Conservation (phyloP, 2,113 vertebrate species). For the Pangasianodon hypophthalmus region DNA sequence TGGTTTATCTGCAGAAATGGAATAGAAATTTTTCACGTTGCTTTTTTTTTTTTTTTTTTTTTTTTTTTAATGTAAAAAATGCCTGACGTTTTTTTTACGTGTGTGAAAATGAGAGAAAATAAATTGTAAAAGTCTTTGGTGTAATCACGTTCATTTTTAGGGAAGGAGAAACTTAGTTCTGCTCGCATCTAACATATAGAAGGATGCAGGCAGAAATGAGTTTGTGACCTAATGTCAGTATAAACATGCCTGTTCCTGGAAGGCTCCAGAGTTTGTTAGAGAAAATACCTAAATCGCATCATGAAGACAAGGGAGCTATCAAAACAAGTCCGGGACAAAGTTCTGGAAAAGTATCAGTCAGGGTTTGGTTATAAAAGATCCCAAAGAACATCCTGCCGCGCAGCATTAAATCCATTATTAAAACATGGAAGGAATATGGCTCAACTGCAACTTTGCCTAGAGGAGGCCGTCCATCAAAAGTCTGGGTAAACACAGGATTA, state of each 20-base stretch:
- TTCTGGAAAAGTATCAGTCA: not conserved
- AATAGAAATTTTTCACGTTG: slow-evolving; percentile 5
- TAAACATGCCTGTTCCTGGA: not conserved
- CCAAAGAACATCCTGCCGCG: not conserved
- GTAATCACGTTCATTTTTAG: slow-evolving; percentile 2
- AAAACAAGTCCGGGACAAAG: not conserved
- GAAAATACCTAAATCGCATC: not conserved
- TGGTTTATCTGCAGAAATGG: not conserved
- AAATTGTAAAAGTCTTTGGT: slow-evolving; percentile 20
- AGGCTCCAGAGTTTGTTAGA: not conserved
- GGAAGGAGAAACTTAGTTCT: not conserved
- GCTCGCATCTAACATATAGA: not conserved
- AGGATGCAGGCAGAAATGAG: not conserved
- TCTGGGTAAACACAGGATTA: not conserved
- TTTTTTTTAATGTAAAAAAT: not conserved
- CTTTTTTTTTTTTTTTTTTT: not conserved
- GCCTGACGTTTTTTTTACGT: slow-evolving; percentile 48
- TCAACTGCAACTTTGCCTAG: not conserved
- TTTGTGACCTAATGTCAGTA: too few relatives aligned
- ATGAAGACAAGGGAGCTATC: not conserved
- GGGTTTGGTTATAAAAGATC: not conserved
- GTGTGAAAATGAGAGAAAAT: slow-evolving; percentile 34
- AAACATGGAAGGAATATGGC: not conserved
- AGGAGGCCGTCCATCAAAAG: not conserved
- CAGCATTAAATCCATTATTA: not conserved